Base-by-base conservation (phyloP, 1,140 invertebrate species). In the Drosophila erecta region DNA sequence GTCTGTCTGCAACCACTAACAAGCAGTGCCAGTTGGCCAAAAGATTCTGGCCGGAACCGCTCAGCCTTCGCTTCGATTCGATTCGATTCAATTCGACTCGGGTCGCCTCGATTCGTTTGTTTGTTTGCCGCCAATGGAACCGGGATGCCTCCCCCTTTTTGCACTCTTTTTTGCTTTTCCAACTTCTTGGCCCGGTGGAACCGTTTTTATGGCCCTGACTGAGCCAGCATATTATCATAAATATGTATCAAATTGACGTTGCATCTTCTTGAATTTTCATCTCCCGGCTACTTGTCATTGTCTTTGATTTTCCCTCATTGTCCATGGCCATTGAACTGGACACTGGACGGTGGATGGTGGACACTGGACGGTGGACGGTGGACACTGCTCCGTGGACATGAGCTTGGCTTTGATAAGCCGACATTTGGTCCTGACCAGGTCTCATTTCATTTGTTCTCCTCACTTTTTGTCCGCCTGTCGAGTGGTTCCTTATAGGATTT, bases 171-270 rank as follows among this genome's bases (percentile, higher is more conserved):
- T 46, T 24, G 5, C 11, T 46, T 46, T 50, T 38, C 14, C 37
- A 38, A 10, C 30, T 67, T 44, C 17, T 17, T 20, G 66, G 61
- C 12, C 44, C 46, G 56, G 10, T 46, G 61, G 41, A 69, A 70
- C 65, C 59, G 65, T 67, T 85, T 85, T 84, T 84, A 72, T 84
- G 81, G 57, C 54, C 71, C 57, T 59, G 65, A 76, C 56, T 47
- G 81, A 74, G 59, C 78, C 67, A 57, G 55, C 83, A 89, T 89
- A 87, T 87, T 87, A 89, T 87, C 83, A 87, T 87, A 87, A 87
- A 87, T 87, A 87, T 87, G 83, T 87, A 87, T 87, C 83, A 87
- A 87, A 87, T 87, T 87, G 83, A 87, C 84, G 83, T 89, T 89
- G 84, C 83, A 89, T 87, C 83, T 89, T 84, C 84, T 87, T 87